A percentile compares a stretch with the other conserved stretches of the same genome.
phyloP scores from a whole-genome alignment of 2,113 vertebrate genomes.

The Chrysemys picta region DNA sequence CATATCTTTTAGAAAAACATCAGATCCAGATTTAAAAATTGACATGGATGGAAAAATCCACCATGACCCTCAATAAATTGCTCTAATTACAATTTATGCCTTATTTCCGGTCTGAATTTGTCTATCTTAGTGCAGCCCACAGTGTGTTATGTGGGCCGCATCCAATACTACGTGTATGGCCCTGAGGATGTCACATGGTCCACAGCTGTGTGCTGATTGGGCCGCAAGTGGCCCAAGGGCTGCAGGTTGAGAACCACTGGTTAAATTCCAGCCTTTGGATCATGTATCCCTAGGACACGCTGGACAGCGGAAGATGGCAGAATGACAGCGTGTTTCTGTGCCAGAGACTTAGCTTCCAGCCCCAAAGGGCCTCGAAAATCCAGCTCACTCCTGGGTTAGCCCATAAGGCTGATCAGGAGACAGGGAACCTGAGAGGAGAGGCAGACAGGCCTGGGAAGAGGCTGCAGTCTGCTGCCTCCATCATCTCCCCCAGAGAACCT shows the following conservation, averaged over 20 bases:
- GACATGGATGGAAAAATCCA: background rate
- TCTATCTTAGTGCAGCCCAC: too few relatives aligned
- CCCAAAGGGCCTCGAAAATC: background rate
- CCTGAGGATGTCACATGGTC: too few relatives aligned
- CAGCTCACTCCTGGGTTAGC: slow-evolving; percentile 3
- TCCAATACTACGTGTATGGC: too few relatives aligned
- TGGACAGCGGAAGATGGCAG: slow-evolving; percentile 22
- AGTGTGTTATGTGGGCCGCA: too few relatives aligned
- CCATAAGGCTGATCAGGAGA: background rate
- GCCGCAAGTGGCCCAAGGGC: too few relatives aligned
- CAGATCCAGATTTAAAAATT: background rate
- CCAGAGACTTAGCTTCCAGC: slow-evolving; percentile 16
- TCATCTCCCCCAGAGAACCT: background rate
- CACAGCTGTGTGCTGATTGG: too few relatives aligned
- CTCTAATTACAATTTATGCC: background rate
- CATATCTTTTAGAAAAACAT: background rate
- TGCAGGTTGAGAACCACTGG: too few relatives aligned
- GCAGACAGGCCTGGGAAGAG: background rate
- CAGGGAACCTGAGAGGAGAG: background rate
- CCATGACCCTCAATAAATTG: background rate
- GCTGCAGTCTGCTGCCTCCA: background rate
- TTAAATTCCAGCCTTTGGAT: too few relatives aligned
- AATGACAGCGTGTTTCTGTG: slow-evolving; percentile 19
- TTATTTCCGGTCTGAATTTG: too few relatives aligned
- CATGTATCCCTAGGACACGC: background rate